Evolutionary conservation across 2,888 invertebrate species (phyloP).

Genomic region (Euplexia lucipara): DNA sequence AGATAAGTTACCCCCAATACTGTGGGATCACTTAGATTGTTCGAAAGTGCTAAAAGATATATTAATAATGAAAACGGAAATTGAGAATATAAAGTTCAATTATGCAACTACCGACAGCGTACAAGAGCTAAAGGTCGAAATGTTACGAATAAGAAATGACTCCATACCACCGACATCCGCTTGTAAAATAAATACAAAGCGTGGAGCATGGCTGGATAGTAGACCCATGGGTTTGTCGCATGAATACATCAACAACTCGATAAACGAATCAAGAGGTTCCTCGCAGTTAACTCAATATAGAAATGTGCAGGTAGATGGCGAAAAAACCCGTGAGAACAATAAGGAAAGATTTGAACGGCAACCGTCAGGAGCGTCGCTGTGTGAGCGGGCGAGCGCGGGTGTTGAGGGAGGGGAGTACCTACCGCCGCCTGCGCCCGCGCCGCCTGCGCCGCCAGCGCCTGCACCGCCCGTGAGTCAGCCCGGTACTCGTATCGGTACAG

Average conservation of each 20-base stretch:
- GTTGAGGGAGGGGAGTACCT: not conserved
- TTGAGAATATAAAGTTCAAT: no score
- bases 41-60: no score
- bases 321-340: not conserved
- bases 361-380: not conserved
- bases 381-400: not conserved
- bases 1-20: no score
- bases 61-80: no score
- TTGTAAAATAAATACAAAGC: not conserved
- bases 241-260: not conserved
- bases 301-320: not conserved
- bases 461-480: no score
- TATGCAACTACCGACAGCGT: no score
- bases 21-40: no score
- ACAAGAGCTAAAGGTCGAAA: not conserved
- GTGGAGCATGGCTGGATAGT: no score
- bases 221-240: slow-evolving; percentile 1
- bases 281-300: not conserved
- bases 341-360: not conserved
- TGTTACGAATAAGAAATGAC: not conserved
- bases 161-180: not conserved
- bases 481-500: no score
- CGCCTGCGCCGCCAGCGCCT: no score
- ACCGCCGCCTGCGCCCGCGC: not conserved
- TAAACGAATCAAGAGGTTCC: not conserved